These are phyloP conservation scores for Phalera bucephala DNA, from an alignment of 2,888 invertebrate species.

Conservation along the genomic window DNA sequence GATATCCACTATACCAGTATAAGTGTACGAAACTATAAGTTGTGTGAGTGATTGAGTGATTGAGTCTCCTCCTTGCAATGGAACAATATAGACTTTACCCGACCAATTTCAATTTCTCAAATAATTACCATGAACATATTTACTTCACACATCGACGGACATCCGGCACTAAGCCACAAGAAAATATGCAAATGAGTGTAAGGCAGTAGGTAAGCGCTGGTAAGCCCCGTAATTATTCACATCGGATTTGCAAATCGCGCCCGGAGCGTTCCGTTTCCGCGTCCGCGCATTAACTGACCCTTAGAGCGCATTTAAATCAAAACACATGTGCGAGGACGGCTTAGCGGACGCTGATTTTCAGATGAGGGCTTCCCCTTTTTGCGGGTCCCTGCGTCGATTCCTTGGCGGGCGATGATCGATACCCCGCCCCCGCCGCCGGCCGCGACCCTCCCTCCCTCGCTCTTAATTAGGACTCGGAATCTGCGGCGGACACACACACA, in stretches of 20 bases:
- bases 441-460: conserved; percentile 83
- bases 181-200: conserved; percentile 82
- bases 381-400: conserved; percentile 81
- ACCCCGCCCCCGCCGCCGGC: conserved; percentile 72
- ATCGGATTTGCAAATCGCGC: conserved; percentile 80
- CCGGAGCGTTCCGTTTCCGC: conserved; percentile 73
- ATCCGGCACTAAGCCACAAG: conserved; percentile 69
- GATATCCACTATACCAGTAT: too few relatives aligned
- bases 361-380: conserved; percentile 80
- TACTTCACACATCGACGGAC: conserved; percentile 46
- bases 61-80: too few relatives aligned
- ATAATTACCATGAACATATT: conserved; percentile 33
- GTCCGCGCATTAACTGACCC: conserved; percentile 77
- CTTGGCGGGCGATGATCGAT: conserved; percentile 81
- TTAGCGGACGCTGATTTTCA: conserved; percentile 78
- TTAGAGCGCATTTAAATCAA: conserved; percentile 77
- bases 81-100: too few relatives aligned
- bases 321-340: conserved; percentile 81
- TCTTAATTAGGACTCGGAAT: conserved; percentile 94
- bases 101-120: conserved; percentile 1
- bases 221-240: conserved; percentile 83
- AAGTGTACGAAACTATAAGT: too few relatives aligned
- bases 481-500: conserved; percentile 91
- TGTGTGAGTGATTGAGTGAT: too few relatives aligned
- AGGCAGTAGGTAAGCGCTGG: conserved; percentile 81